phyloP scores from a whole-genome alignment of 2,797 vertebrate genomes.

The Microctenopoma lineatum region DNA sequence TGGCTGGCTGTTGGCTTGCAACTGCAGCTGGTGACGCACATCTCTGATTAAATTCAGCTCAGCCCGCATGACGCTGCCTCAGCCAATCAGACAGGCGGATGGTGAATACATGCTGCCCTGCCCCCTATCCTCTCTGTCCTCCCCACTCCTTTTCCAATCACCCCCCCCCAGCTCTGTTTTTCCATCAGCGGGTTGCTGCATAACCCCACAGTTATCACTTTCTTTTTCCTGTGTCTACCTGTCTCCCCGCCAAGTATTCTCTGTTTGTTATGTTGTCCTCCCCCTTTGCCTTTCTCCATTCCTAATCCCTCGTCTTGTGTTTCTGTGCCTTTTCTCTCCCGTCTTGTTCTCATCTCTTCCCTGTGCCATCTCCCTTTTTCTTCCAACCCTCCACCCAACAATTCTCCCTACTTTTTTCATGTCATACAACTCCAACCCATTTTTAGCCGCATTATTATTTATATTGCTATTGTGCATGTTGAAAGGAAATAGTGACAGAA shows the following conservation, averaged over 20 bases:
- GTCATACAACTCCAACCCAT: not conserved
- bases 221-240: slow-evolving; percentile 39
- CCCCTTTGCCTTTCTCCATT: slow-evolving; percentile 30
- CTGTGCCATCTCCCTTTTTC: not conserved
- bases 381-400: not conserved
- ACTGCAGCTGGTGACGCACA: slow-evolving; percentile 86
- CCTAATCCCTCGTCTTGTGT: slow-evolving; percentile 30
- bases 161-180: slow-evolving; percentile 27
- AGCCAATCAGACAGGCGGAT: slow-evolving; percentile 66
- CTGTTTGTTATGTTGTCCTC: slow-evolving; percentile 8
- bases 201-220: slow-evolving; percentile 46
- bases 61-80: slow-evolving; percentile 70
- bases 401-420: slow-evolving; percentile 1
- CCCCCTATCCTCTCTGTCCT: slow-evolving; percentile 44
- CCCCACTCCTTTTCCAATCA: slow-evolving; percentile 22
- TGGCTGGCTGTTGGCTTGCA: slow-evolving; percentile 79
- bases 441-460: not conserved
- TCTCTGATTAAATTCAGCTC: slow-evolving; percentile 86
- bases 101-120: slow-evolving; percentile 45
- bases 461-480: slow-evolving; percentile 1
- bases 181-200: slow-evolving; percentile 33
- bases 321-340: not conserved
- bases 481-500: not conserved
- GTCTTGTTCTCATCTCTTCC: not conserved
- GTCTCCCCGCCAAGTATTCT: slow-evolving; percentile 16